A percentile compares a stretch with the other conserved stretches of the same genome.
phyloP scores from a whole-genome alignment of 2,113 vertebrate genomes.

The Oncorhynchus gorbuscha region DNA sequence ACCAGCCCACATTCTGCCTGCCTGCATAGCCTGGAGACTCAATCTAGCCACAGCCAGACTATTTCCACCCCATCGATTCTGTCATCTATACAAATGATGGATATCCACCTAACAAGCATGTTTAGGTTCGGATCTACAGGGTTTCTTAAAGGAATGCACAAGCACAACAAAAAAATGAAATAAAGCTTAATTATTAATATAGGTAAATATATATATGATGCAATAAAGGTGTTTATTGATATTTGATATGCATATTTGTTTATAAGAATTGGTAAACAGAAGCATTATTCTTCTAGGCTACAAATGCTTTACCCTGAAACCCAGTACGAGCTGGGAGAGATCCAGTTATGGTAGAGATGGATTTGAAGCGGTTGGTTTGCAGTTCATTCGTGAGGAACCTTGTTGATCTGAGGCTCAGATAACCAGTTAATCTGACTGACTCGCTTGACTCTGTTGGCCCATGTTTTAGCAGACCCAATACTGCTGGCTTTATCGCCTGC shows the following conservation, averaged over 20 bases:
- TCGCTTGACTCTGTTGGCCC: constrained; percentile 53
- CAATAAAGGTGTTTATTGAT: constrained; percentile 23
- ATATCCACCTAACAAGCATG: constrained; percentile 73
- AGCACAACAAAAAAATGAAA: constrained; percentile 11
- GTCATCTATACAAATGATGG: constrained; percentile 77
- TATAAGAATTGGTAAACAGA: neutral
- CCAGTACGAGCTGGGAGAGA: neutral
- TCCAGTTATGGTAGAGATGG: neutral
- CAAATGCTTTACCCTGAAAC: too few species aligned
- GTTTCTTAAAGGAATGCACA: constrained; percentile 40
- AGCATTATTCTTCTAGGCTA: neutral
- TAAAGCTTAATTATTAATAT: constrained; percentile 38
- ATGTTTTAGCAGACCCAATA: constrained; percentile 52
- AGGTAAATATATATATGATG: constrained; percentile 33
- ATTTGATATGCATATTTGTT: neutral
- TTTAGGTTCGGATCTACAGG: constrained; percentile 55
- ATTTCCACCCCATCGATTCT: constrained; percentile 84
- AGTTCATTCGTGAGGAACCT: constrained; percentile 16
- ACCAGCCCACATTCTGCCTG: constrained; percentile 73
- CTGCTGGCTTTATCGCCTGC: constrained; percentile 65
- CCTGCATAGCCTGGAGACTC: constrained; percentile 77
- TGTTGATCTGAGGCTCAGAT: constrained; percentile 27
- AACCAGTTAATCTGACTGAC: constrained; percentile 58
- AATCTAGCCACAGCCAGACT: constrained; percentile 72
- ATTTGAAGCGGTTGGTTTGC: neutral